Percentiles rank a stretch among this genome's conserved stretches.
Conservation (phyloP, 2,113 vertebrate genomes). For the Oxygymnocypris stewartii region DNA sequence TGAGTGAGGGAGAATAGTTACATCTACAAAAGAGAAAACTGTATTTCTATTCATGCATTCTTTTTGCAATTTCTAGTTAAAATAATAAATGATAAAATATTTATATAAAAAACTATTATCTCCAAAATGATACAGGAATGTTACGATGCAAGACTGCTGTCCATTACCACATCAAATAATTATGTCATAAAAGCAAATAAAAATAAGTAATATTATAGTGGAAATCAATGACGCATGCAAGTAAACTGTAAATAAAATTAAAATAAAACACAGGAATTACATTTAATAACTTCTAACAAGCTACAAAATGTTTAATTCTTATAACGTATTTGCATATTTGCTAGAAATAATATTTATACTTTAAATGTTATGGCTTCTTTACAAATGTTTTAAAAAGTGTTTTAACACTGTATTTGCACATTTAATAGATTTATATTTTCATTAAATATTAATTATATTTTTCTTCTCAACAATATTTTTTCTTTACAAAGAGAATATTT, state of each 20-base stretch:
- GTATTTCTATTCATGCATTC: neutral
- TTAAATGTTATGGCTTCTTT: neutral
- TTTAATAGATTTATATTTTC: neutral
- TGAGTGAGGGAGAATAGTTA: neutral
- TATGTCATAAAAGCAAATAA: too few relatives aligned
- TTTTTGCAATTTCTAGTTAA: neutral
- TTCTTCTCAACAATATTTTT: neutral
- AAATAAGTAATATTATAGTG: neutral
- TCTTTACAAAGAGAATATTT: neutral
- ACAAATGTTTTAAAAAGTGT: too few relatives aligned
- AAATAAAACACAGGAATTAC: neutral
- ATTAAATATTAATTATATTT: neutral
- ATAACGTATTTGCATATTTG: neutral
- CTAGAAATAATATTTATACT: neutral
- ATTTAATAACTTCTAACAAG: neutral
- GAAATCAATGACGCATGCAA: neutral
- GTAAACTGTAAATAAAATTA: neutral
- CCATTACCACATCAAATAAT: neutral
- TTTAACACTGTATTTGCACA: neutral
- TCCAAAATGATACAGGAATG: neutral
- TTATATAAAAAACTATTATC: neutral
- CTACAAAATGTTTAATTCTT: neutral
- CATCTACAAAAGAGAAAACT: neutral
- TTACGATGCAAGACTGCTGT: neutral
- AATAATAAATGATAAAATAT: neutral